Conservation (phyloP, 2,797 vertebrate genomes). For the Gallinago stenura region DNA sequence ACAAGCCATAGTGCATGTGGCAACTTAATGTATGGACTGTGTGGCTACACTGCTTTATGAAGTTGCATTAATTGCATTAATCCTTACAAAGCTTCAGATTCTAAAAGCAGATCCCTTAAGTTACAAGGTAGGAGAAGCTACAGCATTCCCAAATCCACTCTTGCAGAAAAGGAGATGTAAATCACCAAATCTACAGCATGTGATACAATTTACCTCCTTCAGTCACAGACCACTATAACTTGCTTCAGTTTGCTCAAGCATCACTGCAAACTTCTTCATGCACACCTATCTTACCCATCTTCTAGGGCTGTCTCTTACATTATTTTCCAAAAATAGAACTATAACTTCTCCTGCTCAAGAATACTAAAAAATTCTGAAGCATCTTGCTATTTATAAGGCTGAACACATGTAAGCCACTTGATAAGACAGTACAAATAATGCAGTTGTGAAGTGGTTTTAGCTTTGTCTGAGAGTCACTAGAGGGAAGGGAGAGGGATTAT, state of each 20-base stretch:
- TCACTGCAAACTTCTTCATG: neutral
- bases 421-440: neutral
- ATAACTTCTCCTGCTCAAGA: neutral
- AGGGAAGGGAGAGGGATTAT: neutral
- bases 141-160: neutral
- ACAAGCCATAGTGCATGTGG: neutral
- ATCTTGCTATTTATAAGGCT: neutral
- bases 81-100: neutral
- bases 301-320: neutral
- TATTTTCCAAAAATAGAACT: neutral
- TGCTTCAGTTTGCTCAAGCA: neutral
- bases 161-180: neutral
- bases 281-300: neutral
- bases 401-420: neutral
- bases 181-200: neutral
- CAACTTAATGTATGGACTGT: neutral
- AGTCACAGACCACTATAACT: fast-evolving
- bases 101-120: neutral
- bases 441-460: neutral
- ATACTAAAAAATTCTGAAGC: neutral
- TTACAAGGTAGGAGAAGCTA: neutral
- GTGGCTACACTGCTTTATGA: fast-evolving
- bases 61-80: neutral
- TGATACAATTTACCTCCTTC: neutral
- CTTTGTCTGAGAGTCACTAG: neutral